These are phyloP conservation scores for Lypha dubia DNA, from an alignment of 2,888 invertebrate genomes.

Conservation along the genomic window DNA sequence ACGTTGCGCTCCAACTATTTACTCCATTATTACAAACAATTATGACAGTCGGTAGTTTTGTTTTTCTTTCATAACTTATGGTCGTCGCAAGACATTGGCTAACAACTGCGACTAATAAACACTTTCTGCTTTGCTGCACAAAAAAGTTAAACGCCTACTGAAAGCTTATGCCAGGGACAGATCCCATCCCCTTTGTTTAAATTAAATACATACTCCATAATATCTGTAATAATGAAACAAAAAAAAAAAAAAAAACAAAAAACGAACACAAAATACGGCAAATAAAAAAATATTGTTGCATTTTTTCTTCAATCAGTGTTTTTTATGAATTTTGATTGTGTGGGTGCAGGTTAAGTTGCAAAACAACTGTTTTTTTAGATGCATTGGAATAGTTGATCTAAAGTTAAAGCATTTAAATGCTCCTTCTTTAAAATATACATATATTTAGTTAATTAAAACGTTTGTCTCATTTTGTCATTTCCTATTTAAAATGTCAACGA, in stretches of 20 bases:
- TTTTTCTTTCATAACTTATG: constrained; percentile 27
- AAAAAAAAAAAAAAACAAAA: constrained; percentile 14
- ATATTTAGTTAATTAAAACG: background rate
- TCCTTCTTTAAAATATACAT: background rate
- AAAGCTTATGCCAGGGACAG: constrained; percentile 48
- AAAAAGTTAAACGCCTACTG: constrained; percentile 66
- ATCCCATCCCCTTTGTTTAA: constrained; percentile 58
- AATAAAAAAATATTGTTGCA: constrained; percentile 51
- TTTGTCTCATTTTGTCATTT: background rate
- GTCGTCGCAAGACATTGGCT: constrained; percentile 64
- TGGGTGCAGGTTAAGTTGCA: constrained; percentile 52
- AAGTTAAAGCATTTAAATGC: background rate
- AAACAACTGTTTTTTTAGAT: constrained; percentile 36
- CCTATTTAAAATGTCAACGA: too few species aligned
- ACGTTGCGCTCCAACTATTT: constrained; percentile 60
- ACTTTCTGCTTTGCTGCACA: constrained; percentile 70
- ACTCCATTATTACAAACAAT: constrained; percentile 65
- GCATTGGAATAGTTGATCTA: constrained; percentile 17
- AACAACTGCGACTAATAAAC: constrained; percentile 71
- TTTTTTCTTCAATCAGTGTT: constrained; percentile 43
- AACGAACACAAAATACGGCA: constrained; percentile 2
- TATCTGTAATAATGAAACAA: constrained; percentile 7
- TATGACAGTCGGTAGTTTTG: constrained; percentile 47
- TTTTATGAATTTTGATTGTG: constrained; percentile 33
- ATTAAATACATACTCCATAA: constrained; percentile 38